These are phyloP conservation scores for Acrossocheilus wenchowensis DNA, from an alignment of 2,797 vertebrate genomes.

Conservation along the genomic window DNA sequence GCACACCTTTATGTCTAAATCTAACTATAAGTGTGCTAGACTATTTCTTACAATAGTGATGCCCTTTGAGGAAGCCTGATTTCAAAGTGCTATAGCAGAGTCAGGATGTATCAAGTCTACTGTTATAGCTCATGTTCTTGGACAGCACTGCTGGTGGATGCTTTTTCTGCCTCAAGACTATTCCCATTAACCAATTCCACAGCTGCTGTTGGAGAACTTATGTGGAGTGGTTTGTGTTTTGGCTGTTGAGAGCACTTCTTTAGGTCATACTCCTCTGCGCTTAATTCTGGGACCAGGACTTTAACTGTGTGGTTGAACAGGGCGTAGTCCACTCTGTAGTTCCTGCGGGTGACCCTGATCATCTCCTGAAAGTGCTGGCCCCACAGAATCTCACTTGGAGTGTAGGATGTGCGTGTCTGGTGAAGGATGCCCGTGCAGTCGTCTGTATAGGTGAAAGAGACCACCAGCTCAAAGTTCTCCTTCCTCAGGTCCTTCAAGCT, in stretches of 20 bases:
- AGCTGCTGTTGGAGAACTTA: slow-evolving; percentile 60
- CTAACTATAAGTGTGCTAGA: not conserved
- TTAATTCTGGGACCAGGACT: slow-evolving; percentile 86
- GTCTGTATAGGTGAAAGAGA: slow-evolving; percentile 92
- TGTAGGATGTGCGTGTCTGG: slow-evolving; percentile 93
- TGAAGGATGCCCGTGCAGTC: slow-evolving; percentile 93
- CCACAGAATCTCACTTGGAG: slow-evolving; percentile 91
- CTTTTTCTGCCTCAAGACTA: slow-evolving; percentile 41
- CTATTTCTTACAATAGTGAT: slow-evolving; percentile 4
- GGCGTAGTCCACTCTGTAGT: slow-evolving; percentile 89
- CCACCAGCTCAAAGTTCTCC: slow-evolving; percentile 91
- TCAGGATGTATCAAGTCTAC: not conserved
- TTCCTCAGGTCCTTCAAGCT: slow-evolving; percentile 82
- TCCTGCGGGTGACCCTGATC: slow-evolving; percentile 81
- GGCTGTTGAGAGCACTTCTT: slow-evolving; percentile 72
- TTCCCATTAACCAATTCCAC: slow-evolving; percentile 65
- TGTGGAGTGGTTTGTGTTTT: slow-evolving; percentile 36
- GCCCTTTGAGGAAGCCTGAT: not conserved
- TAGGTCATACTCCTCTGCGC: slow-evolving; percentile 83
- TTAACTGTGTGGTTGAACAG: slow-evolving; percentile 90
- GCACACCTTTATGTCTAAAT: not conserved
- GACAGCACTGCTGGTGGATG: slow-evolving; percentile 28
- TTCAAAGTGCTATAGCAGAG: slow-evolving; percentile 29
- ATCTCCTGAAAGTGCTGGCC: slow-evolving; percentile 93
- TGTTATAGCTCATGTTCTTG: slow-evolving; percentile 39